A percentile compares a stretch with the other conserved stretches of the same genome.
phyloP scores from a whole-genome alignment of 2,113 vertebrate genomes.

The Alligator sinensis region DNA sequence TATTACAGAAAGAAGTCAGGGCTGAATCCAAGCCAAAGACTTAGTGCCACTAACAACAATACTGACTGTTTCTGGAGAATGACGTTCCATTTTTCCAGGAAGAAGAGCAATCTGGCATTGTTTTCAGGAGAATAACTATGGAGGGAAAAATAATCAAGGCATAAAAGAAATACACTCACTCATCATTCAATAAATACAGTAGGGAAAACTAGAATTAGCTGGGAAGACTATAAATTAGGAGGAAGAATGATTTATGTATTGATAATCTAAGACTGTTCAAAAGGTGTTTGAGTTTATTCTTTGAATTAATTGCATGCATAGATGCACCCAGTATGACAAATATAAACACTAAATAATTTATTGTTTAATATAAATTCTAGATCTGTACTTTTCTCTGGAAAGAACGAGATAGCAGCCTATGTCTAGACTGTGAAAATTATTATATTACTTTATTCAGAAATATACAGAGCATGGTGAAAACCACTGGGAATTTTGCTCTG shows the following conservation, averaged over 20 bases:
- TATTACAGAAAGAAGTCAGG: not conserved
- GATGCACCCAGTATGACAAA: not conserved
- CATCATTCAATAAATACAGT: not conserved
- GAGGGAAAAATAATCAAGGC: not conserved
- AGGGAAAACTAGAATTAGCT: not conserved
- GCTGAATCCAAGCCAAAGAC: not conserved
- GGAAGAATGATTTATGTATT: not conserved
- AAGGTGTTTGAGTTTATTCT: not conserved
- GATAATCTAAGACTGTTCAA: not conserved
- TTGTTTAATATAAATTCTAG: not conserved
- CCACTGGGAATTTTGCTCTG: not conserved
- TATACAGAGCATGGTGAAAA: not conserved
- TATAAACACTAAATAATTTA: not conserved
- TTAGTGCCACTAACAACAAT: not conserved
- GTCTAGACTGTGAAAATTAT: not conserved
- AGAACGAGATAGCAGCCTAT: not conserved
- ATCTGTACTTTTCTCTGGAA: not conserved
- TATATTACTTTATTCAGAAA: not conserved
- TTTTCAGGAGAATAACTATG: not conserved
- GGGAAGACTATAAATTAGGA: not conserved
- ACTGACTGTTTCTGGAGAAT: not conserved
- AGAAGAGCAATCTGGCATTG: not conserved
- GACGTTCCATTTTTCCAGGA: not conserved
- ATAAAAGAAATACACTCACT: not conserved
- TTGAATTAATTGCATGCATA: too few species aligned